Base-by-base conservation (phyloP, 2,888 invertebrate genomes). In the Netelia fuscicornis region DNA sequence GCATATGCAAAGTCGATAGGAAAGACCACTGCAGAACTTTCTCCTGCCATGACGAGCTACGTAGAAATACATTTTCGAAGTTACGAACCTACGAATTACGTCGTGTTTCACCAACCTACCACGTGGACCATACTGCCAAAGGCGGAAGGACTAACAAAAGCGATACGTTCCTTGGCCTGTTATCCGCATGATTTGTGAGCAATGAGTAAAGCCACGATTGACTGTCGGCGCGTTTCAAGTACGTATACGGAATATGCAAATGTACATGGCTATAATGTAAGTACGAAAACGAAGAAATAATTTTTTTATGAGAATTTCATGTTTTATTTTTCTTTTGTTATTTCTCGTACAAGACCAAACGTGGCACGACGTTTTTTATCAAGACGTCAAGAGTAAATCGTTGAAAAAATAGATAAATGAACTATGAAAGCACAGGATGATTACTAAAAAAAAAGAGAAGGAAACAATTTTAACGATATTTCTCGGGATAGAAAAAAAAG, bases 81-180 rank as follows among this genome's bases (percentile, higher is more conserved):
- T 42, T 48, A 37, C 17, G 11, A 65, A 72, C 56, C 68, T 48
- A 81, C 68, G 62, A 81, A 81, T 81, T 81, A 81, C 62, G 25
- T 48, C 11, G 13, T 37, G 30, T 58, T 65, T 30, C 37, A 72
- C 30, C 10, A 30, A 37, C 37, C 52, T 60, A 44, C n/a, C 74
- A 58, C 70, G 70, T 42, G 62, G 70, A 44, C 42, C 44, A 70
- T 70, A 70, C 42, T 62, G 52, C 68, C 17, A 81, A 76, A 56
- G 70, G 44, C 75, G 81, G 54, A 76, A 71, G 67, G 74, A 70
- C 65, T 37, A n/a, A 58, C 58, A 58, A 58, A 17, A 54, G 54
- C 54, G 58, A 58, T 9, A 20, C 48, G 48, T 13, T 48, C 48
- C 13, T 23, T 17, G 58, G 58, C 56, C 68, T 67, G 71, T 72